Base-by-base conservation (phyloP, 1,140 invertebrate genomes). In the Drosophila teissieri region DNA sequence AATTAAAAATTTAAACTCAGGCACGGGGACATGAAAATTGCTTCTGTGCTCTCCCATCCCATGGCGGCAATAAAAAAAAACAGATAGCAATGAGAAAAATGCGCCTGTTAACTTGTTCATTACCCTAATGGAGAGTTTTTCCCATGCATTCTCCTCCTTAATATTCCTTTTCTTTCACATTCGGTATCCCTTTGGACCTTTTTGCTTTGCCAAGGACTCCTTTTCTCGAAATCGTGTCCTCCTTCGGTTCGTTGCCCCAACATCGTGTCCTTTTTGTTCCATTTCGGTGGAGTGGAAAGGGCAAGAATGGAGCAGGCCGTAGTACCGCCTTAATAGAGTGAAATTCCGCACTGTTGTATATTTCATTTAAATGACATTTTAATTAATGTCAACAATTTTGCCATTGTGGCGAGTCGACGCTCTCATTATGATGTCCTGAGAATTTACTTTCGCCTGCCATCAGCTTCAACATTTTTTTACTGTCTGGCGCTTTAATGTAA, bases 321-420 rank as follows among this genome's bases (percentile, higher is more conserved):
- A 37, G 64, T 48, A 45, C 56, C 31, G 62, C 58, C 58, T 46
- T 76, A 76, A 86, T 82, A 88, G 79, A 73, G 55, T 55, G 52
- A 70, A 74, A 88, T 86, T 86, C 56, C 68, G 24, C 60, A 55
- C 57, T 89, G 84, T 89, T 89, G 72, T 89, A 89, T 89, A 89
- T 89, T 89, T 89, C 84, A 89, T 84, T 89, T 89, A 84, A 89
- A 89, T 89, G 84, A 89, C 84, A 89, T 89, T 89, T 89, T 89
- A 89, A 89, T 89, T 89, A 89, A 89, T 89, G 84, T 89, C 84
- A 89, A 90, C 85, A 70, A 84, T 90, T 89, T 85, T 65, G 68
- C 78, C 74, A 68, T 79, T 79, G 70, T 63, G 70, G 67, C 70
- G 46, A 55, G 73, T 60, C 61, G 46, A 61, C 57, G 37, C 73